phyloP scores from a whole-genome alignment of 37 sponge, comb jelly and placozoan species.

The Amphimedon queenslandica region DNA sequence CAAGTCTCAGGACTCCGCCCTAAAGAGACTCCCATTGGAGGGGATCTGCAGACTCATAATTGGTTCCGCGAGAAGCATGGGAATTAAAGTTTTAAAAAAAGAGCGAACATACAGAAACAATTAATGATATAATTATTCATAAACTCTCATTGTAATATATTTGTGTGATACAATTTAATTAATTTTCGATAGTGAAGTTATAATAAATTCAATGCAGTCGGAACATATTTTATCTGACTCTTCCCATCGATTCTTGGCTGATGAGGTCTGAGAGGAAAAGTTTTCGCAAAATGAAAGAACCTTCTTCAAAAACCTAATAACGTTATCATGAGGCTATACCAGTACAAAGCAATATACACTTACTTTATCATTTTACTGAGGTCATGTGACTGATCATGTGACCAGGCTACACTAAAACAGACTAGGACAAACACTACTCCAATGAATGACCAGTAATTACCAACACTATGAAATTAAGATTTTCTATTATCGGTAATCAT shows the following conservation, averaged over 20 bases:
- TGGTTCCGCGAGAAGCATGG: conserved; percentile 79
- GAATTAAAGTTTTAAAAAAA: conserved; percentile 64
- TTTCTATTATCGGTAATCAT: no score
- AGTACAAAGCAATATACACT: no score
- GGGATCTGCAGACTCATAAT: conserved; percentile 74
- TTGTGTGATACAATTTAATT: neutral
- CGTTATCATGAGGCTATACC: neutral
- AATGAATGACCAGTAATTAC: neutral
- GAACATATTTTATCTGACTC: conserved; percentile 34
- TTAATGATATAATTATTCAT: neutral
- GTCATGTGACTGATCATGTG: no score
- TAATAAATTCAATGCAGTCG: neutral
- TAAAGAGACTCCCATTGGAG: conserved; percentile 60
- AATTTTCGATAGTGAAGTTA: neutral
- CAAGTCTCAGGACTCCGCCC: conserved; percentile 63
- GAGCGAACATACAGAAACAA: neutral
- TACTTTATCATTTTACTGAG: no score
- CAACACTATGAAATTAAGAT: no score
- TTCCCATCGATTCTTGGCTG: conserved; percentile 57
- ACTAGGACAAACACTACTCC: neutral
- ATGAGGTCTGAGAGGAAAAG: conserved; percentile 47
- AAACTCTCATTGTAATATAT: neutral
- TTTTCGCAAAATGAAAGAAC: conserved; percentile 65
- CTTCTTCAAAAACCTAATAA: conserved; percentile 53
- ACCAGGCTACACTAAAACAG: neutral